Evolutionary conservation across 2,888 invertebrate species (phyloP).

Genomic region (Emmelina monodactyla): DNA sequence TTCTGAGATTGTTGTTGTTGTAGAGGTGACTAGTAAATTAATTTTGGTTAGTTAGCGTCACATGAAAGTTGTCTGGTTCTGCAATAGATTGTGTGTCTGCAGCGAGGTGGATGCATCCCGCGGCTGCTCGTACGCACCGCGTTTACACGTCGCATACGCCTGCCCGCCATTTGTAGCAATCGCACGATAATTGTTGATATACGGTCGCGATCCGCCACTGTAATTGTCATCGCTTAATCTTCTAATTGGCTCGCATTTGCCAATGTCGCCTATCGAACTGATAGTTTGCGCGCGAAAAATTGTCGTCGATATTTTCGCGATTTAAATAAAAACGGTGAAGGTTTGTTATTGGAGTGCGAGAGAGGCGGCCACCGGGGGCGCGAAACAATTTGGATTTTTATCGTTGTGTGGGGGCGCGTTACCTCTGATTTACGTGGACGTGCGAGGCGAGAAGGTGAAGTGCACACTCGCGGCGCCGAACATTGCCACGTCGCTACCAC

Average conservation of each 20-base stretch:
- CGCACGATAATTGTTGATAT: conserved; percentile 66
- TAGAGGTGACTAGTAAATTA: too few species aligned
- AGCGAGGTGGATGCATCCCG: too few species aligned
- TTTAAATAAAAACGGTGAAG: background rate
- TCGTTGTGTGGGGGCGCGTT: conserved; percentile 47
- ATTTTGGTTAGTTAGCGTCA: too few species aligned
- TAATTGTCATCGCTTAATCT: conserved; percentile 68
- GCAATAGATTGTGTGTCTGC: too few species aligned
- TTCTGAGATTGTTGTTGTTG: too few species aligned
- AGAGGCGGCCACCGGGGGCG: conserved; percentile 62
- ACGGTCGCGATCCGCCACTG: conserved; percentile 60
- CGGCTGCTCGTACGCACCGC: conserved; percentile 26
- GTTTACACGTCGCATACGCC: conserved; percentile 40
- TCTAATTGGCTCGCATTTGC: conserved; percentile 65
- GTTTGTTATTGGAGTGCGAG: too few species aligned
- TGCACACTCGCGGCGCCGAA: conserved; percentile 36
- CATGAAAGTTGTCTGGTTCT: too few species aligned
- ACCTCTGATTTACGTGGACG: conserved; percentile 57
- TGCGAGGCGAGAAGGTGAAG: conserved; percentile 43
- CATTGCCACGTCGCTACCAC: conserved; percentile 30
- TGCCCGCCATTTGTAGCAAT: conserved; percentile 58
- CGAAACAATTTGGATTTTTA: conserved; percentile 65
- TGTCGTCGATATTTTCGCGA: too few species aligned
- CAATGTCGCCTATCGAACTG: conserved; percentile 50
- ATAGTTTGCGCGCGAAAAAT: conserved; percentile 41